A percentile compares a stretch with the other conserved stretches of the same genome.
Evolutionary conservation across 2,888 invertebrate species (phyloP).

Genomic region (Pyrrhosoma nymphula): DNA sequence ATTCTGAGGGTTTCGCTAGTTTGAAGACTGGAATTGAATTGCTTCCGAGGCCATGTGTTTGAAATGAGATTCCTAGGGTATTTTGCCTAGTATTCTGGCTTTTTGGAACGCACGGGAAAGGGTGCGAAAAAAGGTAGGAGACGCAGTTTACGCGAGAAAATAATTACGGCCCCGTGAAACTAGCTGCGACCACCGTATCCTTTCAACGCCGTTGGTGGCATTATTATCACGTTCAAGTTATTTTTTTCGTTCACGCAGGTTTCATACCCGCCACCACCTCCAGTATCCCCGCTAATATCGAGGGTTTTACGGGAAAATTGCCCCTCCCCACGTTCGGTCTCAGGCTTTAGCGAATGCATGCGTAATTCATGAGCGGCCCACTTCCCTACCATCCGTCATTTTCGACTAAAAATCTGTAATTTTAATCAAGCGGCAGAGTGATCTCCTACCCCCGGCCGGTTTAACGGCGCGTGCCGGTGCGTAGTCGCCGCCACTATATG

Average conservation of each 20-base stretch:
- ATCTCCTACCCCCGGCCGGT: neutral
- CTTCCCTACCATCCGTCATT: neutral
- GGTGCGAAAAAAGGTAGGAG: neutral
- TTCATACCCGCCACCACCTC: neutral
- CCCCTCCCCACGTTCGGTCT: neutral
- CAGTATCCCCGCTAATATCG: neutral
- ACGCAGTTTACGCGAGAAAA: neutral
- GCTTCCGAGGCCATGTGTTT: neutral
- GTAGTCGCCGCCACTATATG: neutral
- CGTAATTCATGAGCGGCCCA: neutral
- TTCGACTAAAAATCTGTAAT: constrained; percentile 17
- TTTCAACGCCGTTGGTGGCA: neutral
- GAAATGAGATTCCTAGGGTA: neutral
- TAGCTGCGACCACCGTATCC: no score
- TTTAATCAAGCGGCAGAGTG: neutral
- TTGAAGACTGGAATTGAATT: neutral
- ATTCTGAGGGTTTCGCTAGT: neutral
- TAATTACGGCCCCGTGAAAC: no score
- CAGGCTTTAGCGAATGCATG: neutral
- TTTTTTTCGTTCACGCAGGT: neutral
- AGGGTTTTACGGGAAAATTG: neutral
- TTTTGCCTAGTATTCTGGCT: neutral
- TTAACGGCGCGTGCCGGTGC: constrained; percentile 1
- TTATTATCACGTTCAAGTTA: neutral
- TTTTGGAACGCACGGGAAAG: neutral